Base-by-base conservation (phyloP, 2,888 invertebrate species). In the Octodonta nipae region DNA sequence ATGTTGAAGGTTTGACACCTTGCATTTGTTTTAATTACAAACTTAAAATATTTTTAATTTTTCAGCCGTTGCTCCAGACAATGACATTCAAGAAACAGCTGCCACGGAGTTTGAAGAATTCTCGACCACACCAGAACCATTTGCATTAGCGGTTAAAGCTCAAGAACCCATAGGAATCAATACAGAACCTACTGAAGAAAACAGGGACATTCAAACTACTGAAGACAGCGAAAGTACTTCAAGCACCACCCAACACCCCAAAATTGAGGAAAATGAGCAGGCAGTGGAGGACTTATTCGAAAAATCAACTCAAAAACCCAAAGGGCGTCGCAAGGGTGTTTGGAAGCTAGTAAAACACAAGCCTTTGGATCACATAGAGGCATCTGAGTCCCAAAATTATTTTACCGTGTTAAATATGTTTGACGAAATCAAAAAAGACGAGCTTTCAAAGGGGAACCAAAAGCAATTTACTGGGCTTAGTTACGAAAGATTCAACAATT, bases 331-430 rank as follows among this genome's bases (percentile, higher is more conserved):
- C 35, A 70, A 78, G n/a, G 80, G 83, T 31, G 74, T 76, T 48
- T 82, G 84, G 75, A 79, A 79, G 48, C 72, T 78, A 42, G 73
- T 81, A 0, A 74, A 76, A 41, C 73, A 75, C 14, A 67, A 68
- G 27, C 70, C 72, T 3, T 60, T 59, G 11, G 85, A 84, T 55
- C 70, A 73, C 13, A 75, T 85, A 30, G 83, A 83, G 50, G 71
- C 73, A 0, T 83, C 85, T 0, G 86, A 86, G 56, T 83, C 84
- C 0, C 85, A 86, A 57, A 77, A 76, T 50, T 69, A 80, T 15
- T 76, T 50, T 26, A 49, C 48, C 8, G 46, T 58, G 8, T 41
- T 51, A 17, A 56, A 60, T 37, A 41, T 38, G 4, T 26, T 30
- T 13, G 24, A 26, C 3, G 13, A 32, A 7, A n/a, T 12, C 7